Percentiles rank a stretch among this genome's conserved stretches.
Conservation (phyloP, 1,140 invertebrate species). For the Pollicipes pollicipes region DNA sequence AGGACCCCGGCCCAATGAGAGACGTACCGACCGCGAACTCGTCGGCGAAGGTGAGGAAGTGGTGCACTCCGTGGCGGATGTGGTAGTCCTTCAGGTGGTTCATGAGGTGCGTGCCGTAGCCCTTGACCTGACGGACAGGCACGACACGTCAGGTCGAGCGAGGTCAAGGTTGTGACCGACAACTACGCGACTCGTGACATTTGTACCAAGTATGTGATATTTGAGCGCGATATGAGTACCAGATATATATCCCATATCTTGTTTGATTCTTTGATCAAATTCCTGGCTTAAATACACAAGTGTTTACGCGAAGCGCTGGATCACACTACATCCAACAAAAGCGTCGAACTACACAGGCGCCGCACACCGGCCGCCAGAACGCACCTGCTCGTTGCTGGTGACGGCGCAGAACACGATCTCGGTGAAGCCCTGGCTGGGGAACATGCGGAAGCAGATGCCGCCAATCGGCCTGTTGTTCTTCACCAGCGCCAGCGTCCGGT, state of each 20-base stretch:
- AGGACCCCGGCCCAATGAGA: not conserved
- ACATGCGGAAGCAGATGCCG: conserved; percentile 94
- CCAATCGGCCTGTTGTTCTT: conserved; percentile 87
- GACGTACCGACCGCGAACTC: conserved; percentile 74
- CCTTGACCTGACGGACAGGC: conserved; percentile 38
- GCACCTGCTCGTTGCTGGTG: conserved; percentile 82
- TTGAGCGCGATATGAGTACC: not conserved
- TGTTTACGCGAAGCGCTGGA: too few species aligned
- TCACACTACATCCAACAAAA: too few species aligned
- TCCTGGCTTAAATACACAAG: too few species aligned
- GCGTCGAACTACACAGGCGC: too few species aligned
- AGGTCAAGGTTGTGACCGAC: too few species aligned
- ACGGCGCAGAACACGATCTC: conserved; percentile 99
- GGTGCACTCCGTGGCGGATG: conserved; percentile 71
- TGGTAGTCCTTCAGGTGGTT: conserved; percentile 98
- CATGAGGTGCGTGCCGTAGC: conserved; percentile 97
- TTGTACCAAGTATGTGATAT: not conserved
- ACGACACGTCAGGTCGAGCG: not conserved
- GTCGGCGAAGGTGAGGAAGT: conserved; percentile 94
- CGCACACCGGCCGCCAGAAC: too few species aligned
- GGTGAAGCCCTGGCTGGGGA: conserved; percentile 74
- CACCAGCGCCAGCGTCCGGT: conserved; percentile 78
- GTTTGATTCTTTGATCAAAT: too few species aligned
- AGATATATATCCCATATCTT: too few species aligned
- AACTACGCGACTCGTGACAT: too few species aligned